These are phyloP conservation scores for Plusia festucae DNA, from an alignment of 2,888 invertebrate genomes.

Conservation along the genomic window DNA sequence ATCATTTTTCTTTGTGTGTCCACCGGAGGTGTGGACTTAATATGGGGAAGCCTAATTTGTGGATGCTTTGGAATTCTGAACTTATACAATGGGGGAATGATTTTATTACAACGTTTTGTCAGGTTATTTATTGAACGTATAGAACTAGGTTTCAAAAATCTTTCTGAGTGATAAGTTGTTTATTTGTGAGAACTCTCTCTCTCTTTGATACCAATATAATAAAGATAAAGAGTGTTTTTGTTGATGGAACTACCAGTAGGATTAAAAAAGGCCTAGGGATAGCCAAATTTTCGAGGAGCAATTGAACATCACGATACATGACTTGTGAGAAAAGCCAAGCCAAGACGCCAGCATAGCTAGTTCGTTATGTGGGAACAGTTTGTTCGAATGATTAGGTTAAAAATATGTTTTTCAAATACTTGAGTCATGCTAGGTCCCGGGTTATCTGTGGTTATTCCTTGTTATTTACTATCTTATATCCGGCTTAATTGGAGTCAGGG, in stretches of 20 bases:
- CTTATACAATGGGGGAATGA: conserved; percentile 15
- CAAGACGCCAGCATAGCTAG: too few species aligned
- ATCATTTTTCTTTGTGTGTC: conserved; percentile 30
- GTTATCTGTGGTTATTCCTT: conserved; percentile 18
- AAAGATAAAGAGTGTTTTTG: too few species aligned
- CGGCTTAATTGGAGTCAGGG: conserved; percentile 20
- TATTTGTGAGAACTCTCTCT: too few species aligned
- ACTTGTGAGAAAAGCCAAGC: too few species aligned
- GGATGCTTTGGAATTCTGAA: conserved; percentile 16
- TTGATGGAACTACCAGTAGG: too few species aligned
- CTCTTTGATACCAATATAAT: too few species aligned
- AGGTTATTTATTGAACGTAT: background rate
- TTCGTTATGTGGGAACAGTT: too few species aligned
- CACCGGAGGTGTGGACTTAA: conserved; percentile 36
- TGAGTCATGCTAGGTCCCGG: conserved; percentile 14
- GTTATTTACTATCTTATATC: conserved; percentile 21
- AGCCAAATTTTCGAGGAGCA: too few species aligned
- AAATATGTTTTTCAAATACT: conserved; percentile 21
- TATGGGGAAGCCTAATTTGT: conserved; percentile 25
- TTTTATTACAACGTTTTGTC: conserved; percentile 16
- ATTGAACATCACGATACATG: too few species aligned
- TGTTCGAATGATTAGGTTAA: conserved; percentile 11
- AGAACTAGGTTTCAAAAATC: conserved; percentile 5
- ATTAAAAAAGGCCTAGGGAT: too few species aligned
- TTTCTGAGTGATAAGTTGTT: too few species aligned